A percentile compares a stretch with the other conserved stretches of the same genome.
phyloP scores from a whole-genome alignment of 2,888 invertebrate genomes.

The Clistopyga incitator region DNA sequence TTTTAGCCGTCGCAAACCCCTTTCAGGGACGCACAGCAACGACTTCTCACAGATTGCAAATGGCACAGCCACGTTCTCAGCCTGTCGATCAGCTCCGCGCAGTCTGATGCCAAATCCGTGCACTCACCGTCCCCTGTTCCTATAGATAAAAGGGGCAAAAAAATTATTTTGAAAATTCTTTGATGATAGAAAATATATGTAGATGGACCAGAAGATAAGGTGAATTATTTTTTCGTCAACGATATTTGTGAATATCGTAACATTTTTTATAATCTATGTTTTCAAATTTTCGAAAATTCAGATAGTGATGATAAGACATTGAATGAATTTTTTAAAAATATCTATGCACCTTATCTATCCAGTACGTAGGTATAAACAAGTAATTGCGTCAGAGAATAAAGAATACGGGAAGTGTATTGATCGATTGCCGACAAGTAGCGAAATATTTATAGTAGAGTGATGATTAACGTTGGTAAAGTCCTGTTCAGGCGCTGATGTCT shows the following conservation, averaged over 20 bases:
- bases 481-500: constrained; percentile 7
- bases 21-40: constrained; percentile 83
- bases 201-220: constrained; percentile 2
- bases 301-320: too few species aligned
- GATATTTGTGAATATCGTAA: background rate
- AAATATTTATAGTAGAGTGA: constrained; percentile 32
- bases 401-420: constrained; percentile 4
- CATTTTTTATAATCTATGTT: too few species aligned
- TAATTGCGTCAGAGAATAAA: constrained; percentile 14
- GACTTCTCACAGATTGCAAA: constrained; percentile 83
- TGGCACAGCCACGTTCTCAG: constrained; percentile 84
- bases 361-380: background rate
- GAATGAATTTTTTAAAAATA: too few species aligned
- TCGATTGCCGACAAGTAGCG: background rate
- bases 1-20: constrained; percentile 77
- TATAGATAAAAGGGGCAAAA: constrained; percentile 64
- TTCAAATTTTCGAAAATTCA: too few species aligned
- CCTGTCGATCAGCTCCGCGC: constrained; percentile 84
- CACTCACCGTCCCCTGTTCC: constrained; percentile 83
- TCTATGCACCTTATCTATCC: background rate
- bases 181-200: background rate
- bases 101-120: constrained; percentile 82
- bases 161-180: background rate
- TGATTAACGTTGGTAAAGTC: constrained; percentile 40
- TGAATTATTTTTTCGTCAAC: background rate